phyloP scores from a whole-genome alignment of 2,113 vertebrate species.

The Mionectes macconnelli region DNA sequence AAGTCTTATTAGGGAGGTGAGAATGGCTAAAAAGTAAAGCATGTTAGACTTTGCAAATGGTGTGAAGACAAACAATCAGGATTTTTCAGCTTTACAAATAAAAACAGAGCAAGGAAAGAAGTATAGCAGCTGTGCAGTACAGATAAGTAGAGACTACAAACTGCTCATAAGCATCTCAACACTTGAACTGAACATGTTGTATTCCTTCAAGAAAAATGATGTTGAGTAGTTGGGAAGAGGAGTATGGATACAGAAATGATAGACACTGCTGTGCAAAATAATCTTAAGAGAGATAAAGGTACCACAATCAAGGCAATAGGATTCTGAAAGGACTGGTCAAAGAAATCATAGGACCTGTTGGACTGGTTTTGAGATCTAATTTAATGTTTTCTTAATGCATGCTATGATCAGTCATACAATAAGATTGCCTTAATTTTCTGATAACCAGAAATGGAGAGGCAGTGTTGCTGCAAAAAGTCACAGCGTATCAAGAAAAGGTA shows the following conservation, averaged over 20 bases:
- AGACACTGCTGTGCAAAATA: neutral
- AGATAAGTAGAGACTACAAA: neutral
- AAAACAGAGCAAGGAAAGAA: neutral
- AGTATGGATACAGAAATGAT: neutral
- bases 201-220: neutral
- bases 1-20: neutral
- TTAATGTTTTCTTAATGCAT: neutral
- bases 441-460: neutral
- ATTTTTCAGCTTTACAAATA: neutral
- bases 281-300: neutral
- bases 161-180: neutral
- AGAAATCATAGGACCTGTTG: neutral
- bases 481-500: neutral
- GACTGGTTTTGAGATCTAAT: neutral
- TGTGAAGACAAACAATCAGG: neutral
- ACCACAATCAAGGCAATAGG: fast-evolving
- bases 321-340: neutral
- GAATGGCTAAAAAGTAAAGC: neutral
- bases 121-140: neutral
- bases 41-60: neutral
- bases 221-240: neutral
- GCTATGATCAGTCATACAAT: neutral
- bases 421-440: neutral
- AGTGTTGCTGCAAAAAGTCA: neutral
- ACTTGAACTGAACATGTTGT: neutral